Evolutionary conservation across 2,113 vertebrate species (phyloP).

Genomic region (Scomber japonicus): DNA sequence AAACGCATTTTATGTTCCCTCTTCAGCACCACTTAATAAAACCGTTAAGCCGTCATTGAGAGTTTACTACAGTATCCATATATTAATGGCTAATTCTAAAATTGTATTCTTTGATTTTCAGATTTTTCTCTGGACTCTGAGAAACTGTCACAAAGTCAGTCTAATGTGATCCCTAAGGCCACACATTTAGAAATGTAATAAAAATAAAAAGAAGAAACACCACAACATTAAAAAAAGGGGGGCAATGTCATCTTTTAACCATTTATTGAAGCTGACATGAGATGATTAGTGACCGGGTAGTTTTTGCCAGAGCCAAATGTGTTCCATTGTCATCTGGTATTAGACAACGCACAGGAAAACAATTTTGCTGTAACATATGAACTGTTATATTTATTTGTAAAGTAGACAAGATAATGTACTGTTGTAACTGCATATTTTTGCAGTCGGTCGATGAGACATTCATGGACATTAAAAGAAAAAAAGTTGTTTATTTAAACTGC

Average conservation of each 20-base stretch:
- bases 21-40: background rate
- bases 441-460: too few relatives aligned
- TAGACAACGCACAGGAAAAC: conserved; percentile 19
- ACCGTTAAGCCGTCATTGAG: too few relatives aligned
- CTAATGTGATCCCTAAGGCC: too few relatives aligned
- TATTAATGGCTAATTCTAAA: background rate
- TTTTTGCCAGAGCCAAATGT: conserved; percentile 42
- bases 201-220: background rate
- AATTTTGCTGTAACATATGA: conserved; percentile 5
- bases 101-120: conserved; percentile 4
- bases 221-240: conserved; percentile 27
- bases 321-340: conserved; percentile 33
- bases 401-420: too few relatives aligned
- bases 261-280: conserved; percentile 44
- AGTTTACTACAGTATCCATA: background rate
- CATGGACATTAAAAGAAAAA: background rate
- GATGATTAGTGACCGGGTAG: conserved; percentile 14
- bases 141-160: background rate
- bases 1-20: conserved; percentile 5
- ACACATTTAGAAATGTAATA: background rate
- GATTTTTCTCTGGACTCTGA: conserved; percentile 5
- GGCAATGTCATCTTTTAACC: conserved; percentile 41
- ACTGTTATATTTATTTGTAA: conserved; percentile 8
- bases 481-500: too few relatives aligned
- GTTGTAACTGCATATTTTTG: too few relatives aligned